These are phyloP conservation scores for Orestias chungarensis DNA, from an alignment of 2,797 vertebrate species.

Conservation along the genomic window DNA sequence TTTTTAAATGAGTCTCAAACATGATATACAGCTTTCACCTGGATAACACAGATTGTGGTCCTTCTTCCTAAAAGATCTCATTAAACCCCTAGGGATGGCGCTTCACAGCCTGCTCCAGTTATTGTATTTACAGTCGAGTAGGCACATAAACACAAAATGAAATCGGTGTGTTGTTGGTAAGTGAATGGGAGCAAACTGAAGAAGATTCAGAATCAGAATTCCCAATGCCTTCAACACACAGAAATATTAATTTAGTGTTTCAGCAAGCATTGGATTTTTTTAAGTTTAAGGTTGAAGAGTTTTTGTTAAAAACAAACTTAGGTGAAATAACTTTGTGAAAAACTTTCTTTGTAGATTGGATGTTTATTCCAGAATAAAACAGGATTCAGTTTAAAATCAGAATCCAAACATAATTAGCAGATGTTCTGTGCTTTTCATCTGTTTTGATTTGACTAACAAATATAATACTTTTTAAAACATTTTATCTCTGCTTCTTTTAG, in stretches of 20 bases:
- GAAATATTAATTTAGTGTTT: background rate
- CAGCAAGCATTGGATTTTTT: background rate
- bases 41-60: no score
- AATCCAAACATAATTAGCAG: background rate
- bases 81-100: no score
- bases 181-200: background rate
- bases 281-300: background rate
- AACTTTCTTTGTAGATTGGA: background rate
- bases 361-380: background rate
- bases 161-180: background rate
- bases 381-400: background rate
- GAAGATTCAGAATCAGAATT: background rate
- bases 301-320: background rate
- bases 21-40: no score
- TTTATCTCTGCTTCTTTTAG: conserved; percentile 13
- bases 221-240: background rate
- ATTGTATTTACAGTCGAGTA: no score
- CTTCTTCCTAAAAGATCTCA: no score
- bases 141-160: no score
- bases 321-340: background rate
- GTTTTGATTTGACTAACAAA: background rate
- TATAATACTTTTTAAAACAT: conserved; percentile 7
- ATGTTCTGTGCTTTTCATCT: background rate
- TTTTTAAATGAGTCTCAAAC: no score
- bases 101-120: no score